Base-by-base conservation (phyloP, 2,113 vertebrate genomes). In the Argyrosomus japonicus region DNA sequence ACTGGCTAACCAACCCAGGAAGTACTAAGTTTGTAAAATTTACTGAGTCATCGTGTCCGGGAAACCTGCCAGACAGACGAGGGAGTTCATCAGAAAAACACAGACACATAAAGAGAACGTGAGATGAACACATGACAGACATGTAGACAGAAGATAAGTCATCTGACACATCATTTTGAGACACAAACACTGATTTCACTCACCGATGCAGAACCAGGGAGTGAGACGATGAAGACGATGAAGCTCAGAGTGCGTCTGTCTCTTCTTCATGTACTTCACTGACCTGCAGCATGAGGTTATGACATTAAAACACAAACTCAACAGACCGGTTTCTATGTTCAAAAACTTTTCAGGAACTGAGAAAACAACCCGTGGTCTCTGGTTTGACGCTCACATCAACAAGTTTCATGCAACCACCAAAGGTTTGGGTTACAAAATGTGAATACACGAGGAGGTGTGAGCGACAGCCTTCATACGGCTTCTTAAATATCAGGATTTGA, bases 11-110 rank as follows among this genome's bases (percentile, higher is more conserved):
- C 36, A 23, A 68, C 14, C 40, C 36, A 5, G 27, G 45, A 36
- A 54, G 64, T 19, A 18, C 43, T 6, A 12, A 3, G n/a, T 13
- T 6, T 14, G 15, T 10, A 7, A 48, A 53, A 14, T 14, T 92
- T 80, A 91, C 64, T 79, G 69, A 54, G 32, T 29, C 89, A 91
- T 92, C 75, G 2, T 7, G 53, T 54, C 57, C 19, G 0, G 15
- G 25, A 63, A 2, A 40, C 72, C 81, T 88, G 83, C 29, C 5
- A 36, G n/a, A 19, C 2, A 13, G 29, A 73, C 1, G 10, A 18
- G 58, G n/a, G 15, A 0, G 12, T 17, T 4, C 13, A 64, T 17
- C 6, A 75, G 19, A 53, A 4, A 73, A 36, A 75, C 11, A 48
- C 21, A 53, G 18, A 0, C 3, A 48, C 6, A 48, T 17, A 27